Conservation (phyloP, 2,888 invertebrate genomes). For the Gasteruption jaculator region DNA sequence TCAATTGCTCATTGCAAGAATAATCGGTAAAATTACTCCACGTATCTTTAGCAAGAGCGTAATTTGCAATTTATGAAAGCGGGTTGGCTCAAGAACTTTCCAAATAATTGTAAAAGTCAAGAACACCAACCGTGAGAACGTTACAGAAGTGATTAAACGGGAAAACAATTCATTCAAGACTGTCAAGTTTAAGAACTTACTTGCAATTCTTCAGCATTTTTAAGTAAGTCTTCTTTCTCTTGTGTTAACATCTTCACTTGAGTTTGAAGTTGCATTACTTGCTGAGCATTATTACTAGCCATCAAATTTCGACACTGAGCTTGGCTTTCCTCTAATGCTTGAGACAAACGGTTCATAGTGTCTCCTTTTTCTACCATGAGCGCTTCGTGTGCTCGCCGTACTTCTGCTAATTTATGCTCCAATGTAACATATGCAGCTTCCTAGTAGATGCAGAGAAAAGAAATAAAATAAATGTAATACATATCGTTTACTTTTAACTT, state of each 20-base stretch:
- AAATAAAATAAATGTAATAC: too few relatives aligned
- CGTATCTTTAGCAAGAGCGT: too few relatives aligned
- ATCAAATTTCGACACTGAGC: constrained; percentile 51
- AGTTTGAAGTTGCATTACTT: constrained; percentile 51
- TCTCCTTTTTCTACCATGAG: constrained; percentile 61
- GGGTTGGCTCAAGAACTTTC: too few relatives aligned
- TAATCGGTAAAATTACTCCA: too few relatives aligned
- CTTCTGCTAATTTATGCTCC: constrained; percentile 48
- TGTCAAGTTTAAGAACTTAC: constrained; percentile 21
- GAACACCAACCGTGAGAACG: too few relatives aligned
- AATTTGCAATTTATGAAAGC: too few relatives aligned
- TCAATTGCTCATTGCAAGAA: too few relatives aligned
- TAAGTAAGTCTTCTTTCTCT: constrained; percentile 55
- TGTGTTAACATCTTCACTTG: constrained; percentile 55
- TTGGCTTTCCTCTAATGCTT: constrained; percentile 61
- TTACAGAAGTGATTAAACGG: too few relatives aligned
- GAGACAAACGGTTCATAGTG: constrained; percentile 61
- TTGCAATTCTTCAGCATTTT: constrained; percentile 36
- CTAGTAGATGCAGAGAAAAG: too few relatives aligned
- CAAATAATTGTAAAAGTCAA: too few relatives aligned
- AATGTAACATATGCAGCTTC: constrained; percentile 37
- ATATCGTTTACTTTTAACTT: too few relatives aligned
- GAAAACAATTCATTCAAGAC: too few relatives aligned
- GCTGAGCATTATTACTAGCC: constrained; percentile 52
- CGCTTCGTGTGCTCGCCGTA: constrained; percentile 60